These are phyloP conservation scores for Papilio polytes DNA, from an alignment of 1,140 invertebrate genomes.

Conservation along the genomic window DNA sequence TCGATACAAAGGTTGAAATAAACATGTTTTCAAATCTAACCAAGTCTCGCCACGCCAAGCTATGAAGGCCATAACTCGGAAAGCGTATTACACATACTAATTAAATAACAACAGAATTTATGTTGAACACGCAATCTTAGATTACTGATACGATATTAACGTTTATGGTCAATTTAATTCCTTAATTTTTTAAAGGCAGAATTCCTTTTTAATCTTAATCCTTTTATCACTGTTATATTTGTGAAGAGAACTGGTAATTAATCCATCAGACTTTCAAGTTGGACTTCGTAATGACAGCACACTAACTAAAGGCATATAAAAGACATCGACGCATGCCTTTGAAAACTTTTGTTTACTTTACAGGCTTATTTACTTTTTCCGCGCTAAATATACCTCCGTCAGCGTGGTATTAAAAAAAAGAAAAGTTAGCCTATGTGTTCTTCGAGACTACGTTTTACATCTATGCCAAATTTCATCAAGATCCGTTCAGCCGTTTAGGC, in stretches of 20 bases:
- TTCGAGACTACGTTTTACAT: too few relatives aligned
- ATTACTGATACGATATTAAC: not conserved
- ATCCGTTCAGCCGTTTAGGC: too few relatives aligned
- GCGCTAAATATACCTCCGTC: too few relatives aligned
- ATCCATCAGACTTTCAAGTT: too few relatives aligned
- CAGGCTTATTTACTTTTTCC: too few relatives aligned
- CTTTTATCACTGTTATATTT: not conserved
- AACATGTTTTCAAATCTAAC: constrained; percentile 11
- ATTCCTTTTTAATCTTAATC: not conserved
- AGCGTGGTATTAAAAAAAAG: too few relatives aligned
- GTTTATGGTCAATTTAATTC: not conserved
- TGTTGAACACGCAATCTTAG: constrained; percentile 8
- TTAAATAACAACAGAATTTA: constrained; percentile 14
- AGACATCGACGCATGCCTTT: too few relatives aligned
- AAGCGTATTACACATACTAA: constrained; percentile 28
- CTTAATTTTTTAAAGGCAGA: not conserved
- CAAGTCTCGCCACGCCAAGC: not conserved
- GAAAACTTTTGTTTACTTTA: too few relatives aligned
- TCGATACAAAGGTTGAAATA: not conserved
- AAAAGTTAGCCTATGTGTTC: too few relatives aligned
- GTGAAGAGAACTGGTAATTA: not conserved
- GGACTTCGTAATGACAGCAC: too few relatives aligned
- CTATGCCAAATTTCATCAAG: too few relatives aligned
- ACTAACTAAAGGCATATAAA: too few relatives aligned
- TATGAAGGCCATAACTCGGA: constrained; percentile 14